These are phyloP conservation scores for Zophobas atratus DNA, from an alignment of 1,140 invertebrate species.

Conservation along the genomic window DNA sequence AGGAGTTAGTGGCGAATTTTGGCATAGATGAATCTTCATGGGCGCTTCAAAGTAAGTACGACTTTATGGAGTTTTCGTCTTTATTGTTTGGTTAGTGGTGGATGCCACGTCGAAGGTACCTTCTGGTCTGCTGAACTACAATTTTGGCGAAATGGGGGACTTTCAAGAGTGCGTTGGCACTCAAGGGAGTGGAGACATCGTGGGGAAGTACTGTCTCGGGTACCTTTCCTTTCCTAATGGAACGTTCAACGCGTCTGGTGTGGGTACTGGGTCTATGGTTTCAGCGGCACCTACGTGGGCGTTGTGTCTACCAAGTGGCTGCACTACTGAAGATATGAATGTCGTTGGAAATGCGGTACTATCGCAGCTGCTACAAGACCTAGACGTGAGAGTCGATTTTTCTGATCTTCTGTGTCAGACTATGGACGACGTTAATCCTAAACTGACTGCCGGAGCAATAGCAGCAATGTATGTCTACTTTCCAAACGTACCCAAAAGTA, in stretches of 20 bases:
- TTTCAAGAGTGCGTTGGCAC: conserved; percentile 56
- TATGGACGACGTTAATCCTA: background rate
- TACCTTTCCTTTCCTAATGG: conserved; percentile 1
- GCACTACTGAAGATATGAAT: conserved; percentile 45
- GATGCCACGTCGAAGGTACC: conserved; percentile 51
- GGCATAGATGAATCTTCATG: background rate
- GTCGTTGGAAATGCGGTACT: conserved; percentile 8
- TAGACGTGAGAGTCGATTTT: background rate
- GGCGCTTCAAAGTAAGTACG: background rate
- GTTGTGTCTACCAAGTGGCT: conserved; percentile 54
- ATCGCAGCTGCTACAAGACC: background rate
- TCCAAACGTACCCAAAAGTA: background rate
- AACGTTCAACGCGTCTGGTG: background rate
- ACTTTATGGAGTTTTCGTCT: background rate
- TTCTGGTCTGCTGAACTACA: conserved; percentile 41
- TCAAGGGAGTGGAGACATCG: conserved; percentile 25
- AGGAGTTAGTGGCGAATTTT: too few relatives aligned
- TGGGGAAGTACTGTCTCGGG: conserved; percentile 60
- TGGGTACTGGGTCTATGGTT: too few relatives aligned
- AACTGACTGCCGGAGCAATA: conserved; percentile 51
- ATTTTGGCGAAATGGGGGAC: conserved; percentile 48
- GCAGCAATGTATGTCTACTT: conserved; percentile 52
- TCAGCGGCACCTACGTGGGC: conserved; percentile 46
- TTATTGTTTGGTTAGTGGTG: conserved; percentile 33
- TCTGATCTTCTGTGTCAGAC: conserved; percentile 51